Conservation (phyloP, 2,797 vertebrate genomes). For the Atherinosoma microstoma region DNA sequence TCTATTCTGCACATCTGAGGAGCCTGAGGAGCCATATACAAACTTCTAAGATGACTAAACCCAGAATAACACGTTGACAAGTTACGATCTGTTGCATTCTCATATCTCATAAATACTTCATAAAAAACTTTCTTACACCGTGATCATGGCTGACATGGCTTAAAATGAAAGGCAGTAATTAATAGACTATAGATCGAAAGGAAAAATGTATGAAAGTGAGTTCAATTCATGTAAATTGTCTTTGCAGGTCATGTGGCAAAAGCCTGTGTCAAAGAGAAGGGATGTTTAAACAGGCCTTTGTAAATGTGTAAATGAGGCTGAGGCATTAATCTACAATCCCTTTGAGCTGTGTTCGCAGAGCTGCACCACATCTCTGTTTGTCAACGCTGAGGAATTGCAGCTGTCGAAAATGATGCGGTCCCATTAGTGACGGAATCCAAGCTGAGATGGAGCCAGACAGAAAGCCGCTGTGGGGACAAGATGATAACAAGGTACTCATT, state of each 20-base stretch:
- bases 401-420: slow-evolving; percentile 72
- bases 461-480: slow-evolving; percentile 70
- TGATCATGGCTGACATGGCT: slow-evolving; percentile 31
- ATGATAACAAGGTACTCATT: slow-evolving; percentile 82
- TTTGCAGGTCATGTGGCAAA: slow-evolving; percentile 21
- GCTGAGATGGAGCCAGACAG: slow-evolving; percentile 69
- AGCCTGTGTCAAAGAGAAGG: slow-evolving; percentile 44
- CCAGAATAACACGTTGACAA: slow-evolving; percentile 51
- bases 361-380: slow-evolving; percentile 65
- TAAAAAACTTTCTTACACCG: slow-evolving; percentile 28
- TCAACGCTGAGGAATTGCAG: slow-evolving; percentile 71
- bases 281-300: slow-evolving; percentile 50
- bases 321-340: slow-evolving; percentile 68
- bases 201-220: not conserved
- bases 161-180: slow-evolving; percentile 29
- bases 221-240: slow-evolving; percentile 15
- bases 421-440: slow-evolving; percentile 75
- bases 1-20: slow-evolving; percentile 49
- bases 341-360: slow-evolving; percentile 59
- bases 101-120: slow-evolving; percentile 62
- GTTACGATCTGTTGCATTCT: slow-evolving; percentile 53
- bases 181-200: slow-evolving; percentile 17
- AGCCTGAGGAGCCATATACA: slow-evolving; percentile 31
- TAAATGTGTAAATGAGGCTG: slow-evolving; percentile 70
- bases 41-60: slow-evolving; percentile 61